Evolutionary conservation across 2,113 vertebrate genomes (phyloP).

Genomic region (Pterocles burchelli): DNA sequence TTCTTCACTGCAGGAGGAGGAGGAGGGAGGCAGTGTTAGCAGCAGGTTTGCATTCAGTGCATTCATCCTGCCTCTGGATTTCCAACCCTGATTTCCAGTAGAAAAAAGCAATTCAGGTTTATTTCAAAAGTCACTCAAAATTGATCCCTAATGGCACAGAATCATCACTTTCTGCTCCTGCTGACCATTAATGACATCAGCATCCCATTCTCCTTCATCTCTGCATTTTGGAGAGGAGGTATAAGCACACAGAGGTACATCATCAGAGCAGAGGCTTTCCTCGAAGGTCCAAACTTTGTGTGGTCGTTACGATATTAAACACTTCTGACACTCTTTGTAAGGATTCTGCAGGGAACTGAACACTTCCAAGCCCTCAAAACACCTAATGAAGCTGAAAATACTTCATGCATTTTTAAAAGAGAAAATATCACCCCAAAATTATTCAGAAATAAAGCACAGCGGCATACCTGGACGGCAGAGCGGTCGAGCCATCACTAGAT

Average conservation of each 20-base stretch:
- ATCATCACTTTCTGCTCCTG: neutral
- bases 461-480: conserved; percentile 72
- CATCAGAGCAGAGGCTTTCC: neutral
- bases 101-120: neutral
- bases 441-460: neutral
- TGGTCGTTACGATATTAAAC: neutral
- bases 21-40: neutral
- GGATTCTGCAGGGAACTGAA: neutral
- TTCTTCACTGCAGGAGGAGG: conserved; percentile 80
- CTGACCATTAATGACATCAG: neutral
- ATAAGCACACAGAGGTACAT: fast-evolving
- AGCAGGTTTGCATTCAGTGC: neutral
- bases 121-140: neutral
- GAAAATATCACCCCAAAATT: too few species aligned
- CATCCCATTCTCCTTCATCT: neutral
- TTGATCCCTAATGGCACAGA: neutral
- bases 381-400: neutral
- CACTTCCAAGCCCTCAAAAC: neutral
- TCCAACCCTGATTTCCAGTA: neutral
- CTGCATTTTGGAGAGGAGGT: neutral
- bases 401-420: neutral
- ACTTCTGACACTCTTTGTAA: neutral
- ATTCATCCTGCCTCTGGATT: neutral
- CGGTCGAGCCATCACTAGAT: conserved; percentile 78
- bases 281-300: neutral